Base-by-base conservation (phyloP, 2,797 vertebrate species). In the Garrulus glandarius region DNA sequence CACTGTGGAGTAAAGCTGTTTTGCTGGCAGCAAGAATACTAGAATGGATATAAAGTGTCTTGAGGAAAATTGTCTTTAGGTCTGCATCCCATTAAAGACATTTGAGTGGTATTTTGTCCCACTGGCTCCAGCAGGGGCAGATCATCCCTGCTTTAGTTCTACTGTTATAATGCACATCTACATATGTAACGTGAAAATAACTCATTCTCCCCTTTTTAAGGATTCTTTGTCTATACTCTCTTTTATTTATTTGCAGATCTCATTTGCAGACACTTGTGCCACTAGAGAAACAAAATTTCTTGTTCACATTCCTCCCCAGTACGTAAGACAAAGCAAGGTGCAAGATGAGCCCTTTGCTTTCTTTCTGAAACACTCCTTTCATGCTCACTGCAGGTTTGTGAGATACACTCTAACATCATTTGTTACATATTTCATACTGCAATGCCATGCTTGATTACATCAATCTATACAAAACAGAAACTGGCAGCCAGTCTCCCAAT, bases 391-490 rank as follows among this genome's bases (percentile, higher is more conserved):
- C 52, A 91, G 67, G 64, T 87, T 96, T 89, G 50, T 92, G 84
- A 92, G 81, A 92, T 92, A 89, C 56, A 77, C 86, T 91, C 69
- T 86, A 96, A 95, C 95, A 96, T 96, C 93, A 88, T 94, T 96
- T 96, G 85, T 92, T 97, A 94, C 93, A 96, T 84, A 95, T 97
- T 96, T 95, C 96, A 93, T 95, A 89, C 91, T 95, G 87, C 94
- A 95, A 97, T 95, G 95, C 84, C 95, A 97, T 97, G 94, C 96
- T 84, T 94, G 96, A 95, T 97, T 96, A 81, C 96, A 95, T 97
- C 95, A 93, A 94, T 95, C 92, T 97, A 97, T 92, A 97, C 89
- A 97, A 93, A 94, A 96, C 95, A 96, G 93, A 97, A 96, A 97
- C 92, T 94, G 94, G 89, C 96, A 97, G 96, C 95, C 95, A 96